Conservation (phyloP, 2,888 invertebrate species). For the Sesia bembeciformis region DNA sequence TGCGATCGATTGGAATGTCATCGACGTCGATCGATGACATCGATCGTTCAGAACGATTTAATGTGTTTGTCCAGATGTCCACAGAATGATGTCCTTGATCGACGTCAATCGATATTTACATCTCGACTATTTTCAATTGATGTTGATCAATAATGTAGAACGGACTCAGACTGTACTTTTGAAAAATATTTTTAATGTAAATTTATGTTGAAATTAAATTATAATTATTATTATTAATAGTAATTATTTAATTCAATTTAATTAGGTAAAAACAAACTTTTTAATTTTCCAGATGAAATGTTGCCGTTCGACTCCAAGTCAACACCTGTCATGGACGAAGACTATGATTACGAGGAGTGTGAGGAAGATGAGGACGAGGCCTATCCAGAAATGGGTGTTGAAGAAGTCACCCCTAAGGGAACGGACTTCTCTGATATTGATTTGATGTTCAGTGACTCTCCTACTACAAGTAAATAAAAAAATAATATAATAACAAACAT, state of each 20-base stretch:
- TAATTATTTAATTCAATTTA: neutral
- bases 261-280: neutral
- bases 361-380: slow-evolving; percentile 52
- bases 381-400: slow-evolving; percentile 34
- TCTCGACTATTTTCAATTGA: too few species aligned
- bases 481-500: neutral
- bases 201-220: neutral
- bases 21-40: too few species aligned
- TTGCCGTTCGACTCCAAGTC: slow-evolving; percentile 72
- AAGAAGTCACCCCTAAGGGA: slow-evolving; percentile 13
- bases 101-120: too few species aligned
- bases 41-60: too few species aligned
- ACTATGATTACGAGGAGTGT: slow-evolving; percentile 70
- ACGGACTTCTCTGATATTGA: slow-evolving; percentile 8
- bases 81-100: too few species aligned
- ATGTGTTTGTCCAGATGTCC: too few species aligned
- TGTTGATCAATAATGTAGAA: too few species aligned
- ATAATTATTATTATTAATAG: too few species aligned
- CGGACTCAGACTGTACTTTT: too few species aligned
- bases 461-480: slow-evolving; percentile 12
- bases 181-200: neutral
- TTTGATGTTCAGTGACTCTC: slow-evolving; percentile 30
- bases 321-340: slow-evolving; percentile 42
- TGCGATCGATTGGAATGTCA: too few species aligned
- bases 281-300: slow-evolving; percentile 70